phyloP scores from a whole-genome alignment of 2,797 vertebrate genomes.

The Gymnoscopelus microlampas region DNA sequence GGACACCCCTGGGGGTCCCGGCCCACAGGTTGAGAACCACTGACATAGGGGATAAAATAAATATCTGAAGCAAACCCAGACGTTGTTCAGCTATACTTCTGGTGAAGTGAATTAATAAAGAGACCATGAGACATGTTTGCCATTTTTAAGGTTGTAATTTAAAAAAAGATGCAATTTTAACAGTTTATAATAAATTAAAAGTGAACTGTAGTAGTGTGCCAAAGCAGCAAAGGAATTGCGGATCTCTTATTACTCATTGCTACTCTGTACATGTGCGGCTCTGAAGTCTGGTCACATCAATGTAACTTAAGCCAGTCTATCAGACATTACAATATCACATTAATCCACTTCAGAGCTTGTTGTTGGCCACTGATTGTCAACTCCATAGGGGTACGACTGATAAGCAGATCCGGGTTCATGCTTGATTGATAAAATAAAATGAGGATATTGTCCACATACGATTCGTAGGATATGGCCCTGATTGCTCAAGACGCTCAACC shows the following conservation, averaged over 20 bases:
- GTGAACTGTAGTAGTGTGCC: constrained; percentile 65
- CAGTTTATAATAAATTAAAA: constrained; percentile 82
- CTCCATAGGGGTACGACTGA: constrained; percentile 40
- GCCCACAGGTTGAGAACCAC: too few relatives aligned
- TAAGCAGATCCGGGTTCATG: constrained; percentile 63
- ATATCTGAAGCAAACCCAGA: too few relatives aligned
- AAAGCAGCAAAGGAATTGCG: constrained; percentile 70
- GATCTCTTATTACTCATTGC: constrained; percentile 58
- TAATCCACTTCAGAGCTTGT: constrained; percentile 48
- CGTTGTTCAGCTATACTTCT: too few relatives aligned
- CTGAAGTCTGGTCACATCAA: constrained; percentile 38
- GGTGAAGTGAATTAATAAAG: constrained; percentile 20
- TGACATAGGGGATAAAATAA: too few relatives aligned
- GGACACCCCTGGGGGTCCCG: too few relatives aligned
- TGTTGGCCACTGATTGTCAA: constrained; percentile 69
- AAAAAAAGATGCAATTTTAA: constrained; percentile 55
- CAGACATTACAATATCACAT: constrained; percentile 46
- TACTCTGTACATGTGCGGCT: constrained; percentile 56
- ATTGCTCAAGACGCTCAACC: neutral
- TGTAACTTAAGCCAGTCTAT: constrained; percentile 59
- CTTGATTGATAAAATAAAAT: constrained; percentile 51
- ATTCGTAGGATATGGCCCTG: constrained; percentile 37
- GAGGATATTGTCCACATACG: constrained; percentile 46
- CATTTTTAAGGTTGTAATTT: constrained; percentile 72
- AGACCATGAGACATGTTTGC: constrained; percentile 39